Base-by-base conservation (phyloP, 2,113 vertebrate species). In the Cebidichthys violaceus region DNA sequence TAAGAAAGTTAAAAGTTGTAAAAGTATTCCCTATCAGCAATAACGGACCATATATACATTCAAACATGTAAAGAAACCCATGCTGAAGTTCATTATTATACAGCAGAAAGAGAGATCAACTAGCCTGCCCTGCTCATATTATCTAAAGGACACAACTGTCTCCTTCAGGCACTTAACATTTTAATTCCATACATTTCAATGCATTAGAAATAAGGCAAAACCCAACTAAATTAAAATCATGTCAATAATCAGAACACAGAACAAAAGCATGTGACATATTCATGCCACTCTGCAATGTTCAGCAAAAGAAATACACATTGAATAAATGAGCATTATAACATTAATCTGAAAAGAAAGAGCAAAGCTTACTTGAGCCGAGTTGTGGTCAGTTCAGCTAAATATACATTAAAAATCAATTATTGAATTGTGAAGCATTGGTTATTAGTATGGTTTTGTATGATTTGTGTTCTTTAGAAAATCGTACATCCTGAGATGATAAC, bases 401-500 rank as follows among this genome's bases (percentile, higher is more conserved):
- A 9, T 37, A 70, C 22, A 87, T 74, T 52, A 52, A 43, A 71
- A 82, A 73, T 54, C 8, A 70, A 20, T 54, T 79, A 29, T 72
- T 79, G 0, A 45, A 57, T 72, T 70, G n/a, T 57, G 31, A 79
- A 68, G 47, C n/a, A 73, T 52, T 68, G 35, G 5, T 75, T 47
- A 67, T 79, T 76, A 71, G 27, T 74, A 54, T 62, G 55, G 18
- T 50, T 79, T 71, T 61, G 6, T 37, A 43, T 39, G 33, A 64
- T 57, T 70, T 52, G 54, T 55, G 24, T 64, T 37, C 11, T 43
- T 84, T 1, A 22, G 14, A 57, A 35, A 27, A 27, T 35, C 5
- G 39, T 20, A 64, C 22, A 80, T 86, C 78, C 77, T 87, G 70
- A 74, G 57, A 79, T 29, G 50, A 60, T 37, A 76, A 27, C 65